Evolutionary conservation across 2,888 invertebrate species (phyloP), one percentile per base, ranked within the genome.

Genomic region (Plutella xylostella): DNA sequence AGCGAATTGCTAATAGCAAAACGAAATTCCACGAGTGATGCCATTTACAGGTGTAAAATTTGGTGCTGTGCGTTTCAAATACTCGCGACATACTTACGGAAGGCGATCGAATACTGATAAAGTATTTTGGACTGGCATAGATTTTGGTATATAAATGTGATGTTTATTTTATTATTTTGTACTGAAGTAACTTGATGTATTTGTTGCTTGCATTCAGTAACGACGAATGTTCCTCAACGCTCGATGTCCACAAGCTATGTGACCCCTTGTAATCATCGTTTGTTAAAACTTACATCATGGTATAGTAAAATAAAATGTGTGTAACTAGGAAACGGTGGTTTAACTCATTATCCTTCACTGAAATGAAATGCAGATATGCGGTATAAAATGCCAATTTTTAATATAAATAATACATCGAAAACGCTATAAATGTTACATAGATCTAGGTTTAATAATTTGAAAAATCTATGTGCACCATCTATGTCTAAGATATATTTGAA

Each of bases 1-100:
- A 31, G 31, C 22, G 39, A 20, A 30, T 38, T 17, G 35, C n/a
- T 19, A 20, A 39, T 21, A 22, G 15, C 39, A 39, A 5, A 38
- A 56, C 55, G 59, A 43, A 20, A 60, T 56, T 52, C n/a, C n/a
- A n/a, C 57, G 54, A 56, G 65, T 61, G 63, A 65, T 62, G 64
- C 63, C 58, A 60, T 64, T n/a, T 58, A 33, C 33, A 37, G 49
- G 58, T 58, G 58, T 63, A 59, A 63, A 60, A 68, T 72, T 65
- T 78, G 80, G 79, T 80, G 80, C 80, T 80, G 79, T 78, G 78
- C 74, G 68, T 61, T 72, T 77, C 75, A 69, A 62, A 75, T 75
- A 72, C 72, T 65, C 67, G 78, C 75, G 79, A 75, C 79, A 74
- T 74, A 70, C n/a, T n/a, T n/a, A n/a, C 74, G 51, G 12, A 17